Percentiles rank a stretch among this genome's conserved stretches.
These are phyloP conservation scores for Babyrousa celebensis DNA, from an alignment of 2,797 vertebrate genomes.

Conservation along the genomic window DNA sequence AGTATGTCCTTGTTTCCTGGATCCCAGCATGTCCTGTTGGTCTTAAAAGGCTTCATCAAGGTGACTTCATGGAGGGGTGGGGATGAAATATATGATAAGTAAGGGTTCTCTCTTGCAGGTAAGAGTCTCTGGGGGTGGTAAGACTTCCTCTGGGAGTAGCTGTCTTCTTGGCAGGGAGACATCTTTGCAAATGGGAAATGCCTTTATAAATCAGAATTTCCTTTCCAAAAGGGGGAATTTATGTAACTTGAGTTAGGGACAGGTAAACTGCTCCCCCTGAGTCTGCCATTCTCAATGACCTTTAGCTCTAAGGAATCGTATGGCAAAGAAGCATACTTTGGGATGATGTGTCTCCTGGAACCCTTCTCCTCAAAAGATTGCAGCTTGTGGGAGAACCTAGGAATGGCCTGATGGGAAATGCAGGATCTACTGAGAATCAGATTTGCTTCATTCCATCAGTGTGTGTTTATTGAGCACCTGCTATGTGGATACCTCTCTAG, in stretches of 20 bases:
- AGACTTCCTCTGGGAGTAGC: no score
- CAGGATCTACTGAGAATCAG: background rate
- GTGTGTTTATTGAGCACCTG: accelerated
- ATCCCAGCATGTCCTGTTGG: accelerated
- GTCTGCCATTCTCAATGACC: background rate
- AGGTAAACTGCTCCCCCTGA: background rate
- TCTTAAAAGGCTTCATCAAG: background rate
- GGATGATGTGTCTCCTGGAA: accelerated
- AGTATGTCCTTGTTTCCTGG: accelerated
- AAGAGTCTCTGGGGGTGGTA: no score
- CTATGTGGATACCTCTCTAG: background rate
- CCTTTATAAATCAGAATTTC: background rate
- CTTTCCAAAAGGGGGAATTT: no score
- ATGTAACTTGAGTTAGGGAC: no score
- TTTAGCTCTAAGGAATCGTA: background rate
- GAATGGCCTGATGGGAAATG: no score
- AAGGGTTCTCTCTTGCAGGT: accelerated
- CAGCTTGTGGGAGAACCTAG: accelerated
- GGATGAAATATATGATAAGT: accelerated
- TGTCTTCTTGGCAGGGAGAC: no score
- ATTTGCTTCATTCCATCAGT: accelerated
- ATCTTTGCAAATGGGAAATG: background rate
- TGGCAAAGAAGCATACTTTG: background rate
- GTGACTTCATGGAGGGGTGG: accelerated
- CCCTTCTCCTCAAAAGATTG: accelerated